phyloP scores from a whole-genome alignment of 2,797 vertebrate species.

The Lateolabrax maculatus region DNA sequence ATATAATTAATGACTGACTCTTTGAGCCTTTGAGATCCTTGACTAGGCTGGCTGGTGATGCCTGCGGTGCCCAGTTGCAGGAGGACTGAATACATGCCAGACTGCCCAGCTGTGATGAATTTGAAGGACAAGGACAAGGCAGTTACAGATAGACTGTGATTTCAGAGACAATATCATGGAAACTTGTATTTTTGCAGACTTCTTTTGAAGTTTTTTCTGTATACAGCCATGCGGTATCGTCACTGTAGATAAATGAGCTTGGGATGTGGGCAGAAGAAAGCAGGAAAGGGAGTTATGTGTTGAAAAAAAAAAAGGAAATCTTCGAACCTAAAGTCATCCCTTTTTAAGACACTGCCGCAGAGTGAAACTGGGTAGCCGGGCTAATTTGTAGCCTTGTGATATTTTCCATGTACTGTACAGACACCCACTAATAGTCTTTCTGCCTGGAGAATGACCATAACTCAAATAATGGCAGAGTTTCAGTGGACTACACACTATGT shows the following conservation, averaged over 20 bases:
- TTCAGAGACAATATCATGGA: constrained; percentile 17
- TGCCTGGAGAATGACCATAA: constrained; percentile 52
- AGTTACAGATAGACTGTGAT: constrained; percentile 9
- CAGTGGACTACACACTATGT: constrained; percentile 24
- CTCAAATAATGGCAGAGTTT: constrained; percentile 42
- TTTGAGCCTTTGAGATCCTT: neutral
- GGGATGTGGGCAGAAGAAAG: constrained; percentile 4
- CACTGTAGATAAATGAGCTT: constrained; percentile 16
- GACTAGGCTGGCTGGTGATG: neutral
- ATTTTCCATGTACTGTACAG: constrained; percentile 26
- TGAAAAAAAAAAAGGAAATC: constrained; percentile 14
- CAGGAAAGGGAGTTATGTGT: constrained; percentile 7
- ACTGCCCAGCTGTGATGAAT: neutral
- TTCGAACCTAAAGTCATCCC: constrained; percentile 16
- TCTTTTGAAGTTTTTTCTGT: constrained; percentile 1
- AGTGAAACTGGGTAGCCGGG: constrained; percentile 32
- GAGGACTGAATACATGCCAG: constrained; percentile 11
- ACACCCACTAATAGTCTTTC: constrained; percentile 40
- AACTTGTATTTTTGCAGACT: neutral
- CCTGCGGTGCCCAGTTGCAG: neutral
- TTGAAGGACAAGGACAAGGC: constrained; percentile 13
- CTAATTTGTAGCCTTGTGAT: constrained; percentile 60
- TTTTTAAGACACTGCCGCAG: constrained; percentile 33
- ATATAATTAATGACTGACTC: neutral
- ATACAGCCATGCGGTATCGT: neutral